Evolutionary conservation across 2,113 vertebrate genomes (phyloP), one percentile per base, ranked within the genome.

Genomic region (Panurus biarmicus): DNA sequence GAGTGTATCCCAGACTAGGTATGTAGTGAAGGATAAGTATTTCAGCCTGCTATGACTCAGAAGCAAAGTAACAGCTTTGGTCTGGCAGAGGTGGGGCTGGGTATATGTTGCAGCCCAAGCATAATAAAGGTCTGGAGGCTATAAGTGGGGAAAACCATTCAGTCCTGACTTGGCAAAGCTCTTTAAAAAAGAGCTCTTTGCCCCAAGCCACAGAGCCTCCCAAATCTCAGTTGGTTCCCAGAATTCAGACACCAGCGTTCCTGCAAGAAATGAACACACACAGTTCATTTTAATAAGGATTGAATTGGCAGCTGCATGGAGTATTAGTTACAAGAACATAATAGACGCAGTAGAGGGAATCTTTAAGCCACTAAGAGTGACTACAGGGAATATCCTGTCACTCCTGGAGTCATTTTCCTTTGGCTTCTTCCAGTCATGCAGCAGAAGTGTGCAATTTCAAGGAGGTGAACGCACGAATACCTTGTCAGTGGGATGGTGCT

Each of bases 51-150:
- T 77, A 1, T 96, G 96, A 96, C 86, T 97, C 96, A 96, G 44
- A 86, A 42, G 90, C 48, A 66, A 94, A 96, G 89, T 53, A 95
- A 90, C 80, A 95, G 62, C 73, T 85, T 84, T 70, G 88, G 91
- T 92, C 84, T 96, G 83, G 83, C 24, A 20, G 90, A 90, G 84
- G 74, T 86, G 69, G 94, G 94, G 67, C 72, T 67, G 54, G 75
- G 74, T 79, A 28, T 85, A 80, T 72, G 45, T 74, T 92, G 88
- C 90, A 97, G 80, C 94, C 91, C 88, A 96, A 96, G 79, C 71
- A 96, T 96, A 96, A 96, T 96, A 96, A 96, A 96, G 62, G 40
- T 85, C 96, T 88, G 88, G 92, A 96, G 88, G 94, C 91, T 95
- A 29, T 93, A 86, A 96, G 90, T 92, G 96, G 96, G 95, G 76